These are phyloP conservation scores for Zoanthus sociatus DNA, from an alignment of 92 coral and sea anemone genomes.

Conservation along the genomic window DNA sequence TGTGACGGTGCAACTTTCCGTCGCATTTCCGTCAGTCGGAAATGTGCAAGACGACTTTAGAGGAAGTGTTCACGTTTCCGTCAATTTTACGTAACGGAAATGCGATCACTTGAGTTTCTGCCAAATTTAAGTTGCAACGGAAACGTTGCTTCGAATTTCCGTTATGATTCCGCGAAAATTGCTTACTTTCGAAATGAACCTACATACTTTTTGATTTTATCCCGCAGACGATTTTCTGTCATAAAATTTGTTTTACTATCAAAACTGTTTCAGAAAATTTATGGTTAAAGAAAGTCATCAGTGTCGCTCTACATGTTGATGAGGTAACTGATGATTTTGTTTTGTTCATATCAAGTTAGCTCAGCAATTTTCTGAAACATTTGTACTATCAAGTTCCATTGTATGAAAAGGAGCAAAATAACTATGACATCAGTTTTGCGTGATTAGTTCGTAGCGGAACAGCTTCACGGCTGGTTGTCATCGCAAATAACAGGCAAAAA, in stretches of 20 bases:
- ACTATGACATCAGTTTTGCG: constrained; percentile 16
- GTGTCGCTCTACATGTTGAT: constrained; percentile 11
- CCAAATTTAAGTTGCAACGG: constrained; percentile 20
- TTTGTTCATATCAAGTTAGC: constrained; percentile 20
- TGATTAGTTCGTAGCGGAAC: constrained; percentile 21
- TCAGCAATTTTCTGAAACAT: constrained; percentile 30
- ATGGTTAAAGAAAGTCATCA: constrained; percentile 16
- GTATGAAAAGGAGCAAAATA: constrained; percentile 18
- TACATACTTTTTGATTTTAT: neutral
- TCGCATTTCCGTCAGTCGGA: constrained; percentile 25
- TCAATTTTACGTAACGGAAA: constrained; percentile 24
- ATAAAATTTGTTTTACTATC: constrained; percentile 6
- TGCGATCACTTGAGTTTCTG: neutral
- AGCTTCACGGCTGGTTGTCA: constrained; percentile 12
- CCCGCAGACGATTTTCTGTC: constrained; percentile 14
- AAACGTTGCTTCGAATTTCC: constrained; percentile 14
- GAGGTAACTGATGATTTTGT: constrained; percentile 8
- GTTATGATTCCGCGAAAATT: constrained; percentile 7
- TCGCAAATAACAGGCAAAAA: constrained; percentile 17
- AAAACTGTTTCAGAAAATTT: constrained; percentile 19
- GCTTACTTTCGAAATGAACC: constrained; percentile 13
- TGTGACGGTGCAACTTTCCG: constrained; percentile 11
- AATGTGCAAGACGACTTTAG: constrained; percentile 8
- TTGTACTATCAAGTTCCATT: constrained; percentile 19
- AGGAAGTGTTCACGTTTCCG: constrained; percentile 21